Evolutionary conservation across 2,797 vertebrate species (phyloP), one percentile per base, ranked within the genome.

Genomic region (Gastrophryne carolinensis): DNA sequence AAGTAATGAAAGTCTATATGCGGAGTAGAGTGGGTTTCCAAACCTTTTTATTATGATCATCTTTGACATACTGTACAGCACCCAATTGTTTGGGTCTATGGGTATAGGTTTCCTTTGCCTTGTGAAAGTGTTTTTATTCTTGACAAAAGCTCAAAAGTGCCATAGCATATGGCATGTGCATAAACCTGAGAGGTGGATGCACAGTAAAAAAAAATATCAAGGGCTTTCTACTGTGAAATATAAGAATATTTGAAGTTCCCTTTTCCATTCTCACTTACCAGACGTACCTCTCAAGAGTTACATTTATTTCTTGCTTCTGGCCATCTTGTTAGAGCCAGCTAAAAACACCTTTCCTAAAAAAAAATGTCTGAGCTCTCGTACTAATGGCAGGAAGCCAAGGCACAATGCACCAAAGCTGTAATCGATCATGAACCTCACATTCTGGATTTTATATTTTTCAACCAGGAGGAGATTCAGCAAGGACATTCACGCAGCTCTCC

Each of bases 341-440:
- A 52, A 53, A 67, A 67, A 67, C 52, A 67, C 8, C 5, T 12
- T 53, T 19, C n/a, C 32, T 8, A 54, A 53, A 67, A 26, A 35
- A 54, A 32, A n/a, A n/a, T n/a, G n/a, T 9, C 30, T 37, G 60
- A 29, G 61, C 27, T 23, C 29, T 47, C 47, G 37, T 63, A 27
- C 61, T 44, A 39, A 26, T 63, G 64, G 49, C 30, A 39, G 32
- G 11, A 27, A 67, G 49, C 64, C 64, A 67, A 54, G 54, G 32
- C 64, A 54, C 64, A 67, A 53, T 54, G 64, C 64, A 54, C 49
- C 64, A 67, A 54, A 67, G 32, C 30, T 54, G 49, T 32, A 53
- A 67, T 67, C 64, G 19, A 67, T 67, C 64, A 54, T 53, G 49
- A 37, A 26, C 32, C 32, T 54, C 21, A 17, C 32, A 27, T 67